Percentiles rank a stretch among this genome's conserved stretches.
Conservation (phyloP, 2,113 vertebrate genomes). For the Bos indicus region DNA sequence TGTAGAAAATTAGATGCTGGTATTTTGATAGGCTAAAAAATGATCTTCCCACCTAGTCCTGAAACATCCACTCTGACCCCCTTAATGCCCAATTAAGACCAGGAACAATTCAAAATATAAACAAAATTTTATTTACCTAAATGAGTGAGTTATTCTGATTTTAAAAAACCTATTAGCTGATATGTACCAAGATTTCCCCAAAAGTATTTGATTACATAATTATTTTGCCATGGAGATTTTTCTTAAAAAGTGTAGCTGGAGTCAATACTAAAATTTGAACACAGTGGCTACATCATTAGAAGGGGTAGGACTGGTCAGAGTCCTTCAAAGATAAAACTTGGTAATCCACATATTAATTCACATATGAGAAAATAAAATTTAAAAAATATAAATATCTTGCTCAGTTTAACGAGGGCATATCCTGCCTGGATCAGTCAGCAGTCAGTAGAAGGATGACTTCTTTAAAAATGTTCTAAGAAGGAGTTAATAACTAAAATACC, state of each 20-base stretch:
- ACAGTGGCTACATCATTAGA: background rate
- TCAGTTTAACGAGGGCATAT: background rate
- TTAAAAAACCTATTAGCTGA: background rate
- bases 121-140: constrained; percentile 12
- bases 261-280: background rate
- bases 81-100: background rate
- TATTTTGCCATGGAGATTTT: background rate
- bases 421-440: background rate
- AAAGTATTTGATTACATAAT: background rate
- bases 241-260: background rate
- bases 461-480: constrained; percentile 26
- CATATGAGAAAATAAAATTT: background rate
- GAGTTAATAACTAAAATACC: constrained; percentile 32
- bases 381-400: background rate
- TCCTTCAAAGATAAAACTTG: background rate
- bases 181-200: background rate
- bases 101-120: constrained; percentile 34
- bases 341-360: background rate
- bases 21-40: constrained; percentile 4
- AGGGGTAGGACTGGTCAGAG: background rate
- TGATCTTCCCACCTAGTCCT: background rate
- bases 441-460: background rate
- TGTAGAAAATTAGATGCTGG: background rate
- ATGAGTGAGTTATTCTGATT: constrained; percentile 21
- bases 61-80: constrained; percentile 6